Evolutionary conservation across 1,140 invertebrate genomes (phyloP), one percentile per base, ranked within the genome.

Genomic region (Schlechtendalia chinensis): DNA sequence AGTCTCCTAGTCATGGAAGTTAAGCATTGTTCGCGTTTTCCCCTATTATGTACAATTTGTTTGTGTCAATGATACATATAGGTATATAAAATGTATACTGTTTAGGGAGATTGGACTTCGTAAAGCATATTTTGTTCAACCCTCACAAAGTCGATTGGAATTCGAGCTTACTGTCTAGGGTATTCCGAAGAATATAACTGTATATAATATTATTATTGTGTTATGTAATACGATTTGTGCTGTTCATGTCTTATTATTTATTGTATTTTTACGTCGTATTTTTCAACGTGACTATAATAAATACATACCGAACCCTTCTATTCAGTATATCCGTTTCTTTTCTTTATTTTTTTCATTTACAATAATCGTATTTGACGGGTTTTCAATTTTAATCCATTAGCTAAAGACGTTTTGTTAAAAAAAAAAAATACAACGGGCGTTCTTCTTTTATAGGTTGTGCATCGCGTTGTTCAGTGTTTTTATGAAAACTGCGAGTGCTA

Each of bases 11-110:
- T 69, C 39, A 69, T 24, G 61, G 61, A 65, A 11, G 22, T 50
- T 69, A 27, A 39, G 39, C 19, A 67, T 67, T 67, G 63, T 69
- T 69, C 22, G n/a, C n/a, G 45, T 24, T 69, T 69, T 50, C 67
- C 67, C 67, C 22, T 69, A 69, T 69, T 50, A 17, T 32, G 1
- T 27, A 69, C 22, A 69, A 69, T 50, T 69, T 69, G 67, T 69
- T 24, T 50, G 22, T 50, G 39, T n/a, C n/a, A 11, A 32, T 63
- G 29, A 45, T 14, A 12, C 12, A 12, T 50, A 12, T 50, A 12
- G 5, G 8, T 50, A 1, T 50, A 12, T 50, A 12, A 4, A n/a
- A 12, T 12, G 14, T 12, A 12, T 12, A 11, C 47, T 61, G 27
- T 63, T 19, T 67, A 45, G 63, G 32, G 32, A 45, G 63, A 19